These are phyloP conservation scores for Teleiodes luculella DNA, from an alignment of 2,888 invertebrate species.

Conservation along the genomic window DNA sequence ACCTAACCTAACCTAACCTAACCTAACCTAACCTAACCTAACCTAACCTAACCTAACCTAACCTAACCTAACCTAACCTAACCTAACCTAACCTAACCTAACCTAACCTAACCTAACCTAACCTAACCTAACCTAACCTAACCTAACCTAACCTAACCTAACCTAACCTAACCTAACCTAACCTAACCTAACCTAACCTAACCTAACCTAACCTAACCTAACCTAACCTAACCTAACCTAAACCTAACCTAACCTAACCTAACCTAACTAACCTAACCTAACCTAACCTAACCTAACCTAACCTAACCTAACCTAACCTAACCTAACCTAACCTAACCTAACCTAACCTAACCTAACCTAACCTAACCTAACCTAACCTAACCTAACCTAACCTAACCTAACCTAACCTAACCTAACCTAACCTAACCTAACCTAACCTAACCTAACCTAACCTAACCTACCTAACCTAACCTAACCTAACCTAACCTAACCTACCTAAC, in stretches of 20 bases:
- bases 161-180: constrained; percentile 30
- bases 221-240: constrained; percentile 30
- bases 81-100: constrained; percentile 23
- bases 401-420: constrained; percentile 10
- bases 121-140: constrained; percentile 29
- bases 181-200: constrained; percentile 31
- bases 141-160: constrained; percentile 31
- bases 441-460: constrained; percentile 20
- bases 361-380: constrained; percentile 24
- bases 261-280: constrained; percentile 22
- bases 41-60: constrained; percentile 19
- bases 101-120: constrained; percentile 19
- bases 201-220: constrained; percentile 30
- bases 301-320: constrained; percentile 22
- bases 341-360: constrained; percentile 24
- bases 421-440: constrained; percentile 22
- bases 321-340: constrained; percentile 24
- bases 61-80: constrained; percentile 13
- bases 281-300: constrained; percentile 23
- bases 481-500: constrained; percentile 16
- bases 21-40: constrained; percentile 21
- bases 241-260: constrained; percentile 29
- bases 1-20: constrained; percentile 21
- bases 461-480: constrained; percentile 19
- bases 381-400: constrained; percentile 23